A percentile compares a stretch with the other conserved stretches of the same genome.
Conservation (phyloP, 2,113 vertebrate species). For the Eolophus roseicapilla region DNA sequence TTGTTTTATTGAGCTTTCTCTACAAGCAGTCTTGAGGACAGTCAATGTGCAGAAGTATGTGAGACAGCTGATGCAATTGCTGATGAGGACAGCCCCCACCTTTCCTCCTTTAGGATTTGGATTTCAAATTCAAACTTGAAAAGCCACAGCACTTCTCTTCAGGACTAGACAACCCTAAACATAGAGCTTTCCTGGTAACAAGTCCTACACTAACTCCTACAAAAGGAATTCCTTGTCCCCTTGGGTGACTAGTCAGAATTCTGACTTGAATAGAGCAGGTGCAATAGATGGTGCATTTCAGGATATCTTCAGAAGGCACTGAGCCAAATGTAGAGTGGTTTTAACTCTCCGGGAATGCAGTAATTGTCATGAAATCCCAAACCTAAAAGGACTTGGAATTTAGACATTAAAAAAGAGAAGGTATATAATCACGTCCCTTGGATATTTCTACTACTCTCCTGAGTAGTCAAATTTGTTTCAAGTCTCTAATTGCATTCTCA, state of each 20-base stretch:
- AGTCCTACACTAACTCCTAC: conserved; percentile 51
- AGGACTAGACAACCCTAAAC: not conserved
- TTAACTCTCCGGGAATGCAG: conserved; percentile 32
- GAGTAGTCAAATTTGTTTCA: conserved; percentile 28
- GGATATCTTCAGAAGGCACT: conserved; percentile 41
- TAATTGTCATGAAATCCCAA: conserved; percentile 37
- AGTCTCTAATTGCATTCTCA: not conserved
- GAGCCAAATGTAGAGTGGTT: conserved; percentile 46
- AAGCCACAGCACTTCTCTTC: not conserved
- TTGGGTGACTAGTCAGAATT: conserved; percentile 47
- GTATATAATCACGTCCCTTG: not conserved
- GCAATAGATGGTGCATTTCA: conserved; percentile 40
- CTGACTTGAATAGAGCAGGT: conserved; percentile 61
- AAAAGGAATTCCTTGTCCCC: conserved; percentile 54
- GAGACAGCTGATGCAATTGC: not conserved
- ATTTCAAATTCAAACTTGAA: conserved; percentile 39
- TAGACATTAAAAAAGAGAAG: not conserved
- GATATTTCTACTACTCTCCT: not conserved
- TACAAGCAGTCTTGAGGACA: not conserved
- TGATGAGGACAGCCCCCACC: conserved; percentile 8
- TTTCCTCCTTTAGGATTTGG: not conserved
- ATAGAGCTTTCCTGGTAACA: conserved; percentile 35
- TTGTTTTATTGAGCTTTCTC: not conserved
- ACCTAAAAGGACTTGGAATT: conserved; percentile 6
- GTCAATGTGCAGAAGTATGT: not conserved